phyloP scores from a whole-genome alignment of 2,888 invertebrate species.

The Chrysolina haemoptera region DNA sequence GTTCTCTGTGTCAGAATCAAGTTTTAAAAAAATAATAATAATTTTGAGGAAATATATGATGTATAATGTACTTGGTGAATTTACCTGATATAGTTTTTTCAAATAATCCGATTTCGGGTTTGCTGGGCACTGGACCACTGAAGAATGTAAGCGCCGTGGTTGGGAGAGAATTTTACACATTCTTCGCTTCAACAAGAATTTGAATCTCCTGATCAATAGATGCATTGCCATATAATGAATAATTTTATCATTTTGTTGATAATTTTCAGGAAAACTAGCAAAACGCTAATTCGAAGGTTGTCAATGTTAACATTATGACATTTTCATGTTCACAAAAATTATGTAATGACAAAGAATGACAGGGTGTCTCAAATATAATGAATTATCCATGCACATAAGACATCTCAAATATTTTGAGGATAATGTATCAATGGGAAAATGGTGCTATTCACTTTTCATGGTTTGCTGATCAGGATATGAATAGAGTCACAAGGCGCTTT shows the following conservation, averaged over 20 bases:
- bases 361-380: neutral
- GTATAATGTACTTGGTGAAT: neutral
- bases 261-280: neutral
- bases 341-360: neutral
- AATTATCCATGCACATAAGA: neutral
- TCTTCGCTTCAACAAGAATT: conserved; percentile 21
- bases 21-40: neutral
- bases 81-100: conserved; percentile 12
- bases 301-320: neutral
- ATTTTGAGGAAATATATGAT: neutral
- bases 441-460: no score
- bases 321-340: neutral
- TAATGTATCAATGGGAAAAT: no score
- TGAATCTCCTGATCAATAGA: conserved; percentile 4
- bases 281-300: conserved; percentile 5
- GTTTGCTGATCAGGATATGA: no score
- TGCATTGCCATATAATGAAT: conserved; percentile 21
- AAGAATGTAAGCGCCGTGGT: neutral
- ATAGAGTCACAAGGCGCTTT: no score
- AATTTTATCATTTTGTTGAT: conserved; percentile 18
- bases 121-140: neutral
- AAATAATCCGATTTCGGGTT: conserved; percentile 9
- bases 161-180: neutral
- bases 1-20: no score
- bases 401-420: no score